Conservation (phyloP, 2,113 vertebrate species). For the Neomonachus schauinslandi region DNA sequence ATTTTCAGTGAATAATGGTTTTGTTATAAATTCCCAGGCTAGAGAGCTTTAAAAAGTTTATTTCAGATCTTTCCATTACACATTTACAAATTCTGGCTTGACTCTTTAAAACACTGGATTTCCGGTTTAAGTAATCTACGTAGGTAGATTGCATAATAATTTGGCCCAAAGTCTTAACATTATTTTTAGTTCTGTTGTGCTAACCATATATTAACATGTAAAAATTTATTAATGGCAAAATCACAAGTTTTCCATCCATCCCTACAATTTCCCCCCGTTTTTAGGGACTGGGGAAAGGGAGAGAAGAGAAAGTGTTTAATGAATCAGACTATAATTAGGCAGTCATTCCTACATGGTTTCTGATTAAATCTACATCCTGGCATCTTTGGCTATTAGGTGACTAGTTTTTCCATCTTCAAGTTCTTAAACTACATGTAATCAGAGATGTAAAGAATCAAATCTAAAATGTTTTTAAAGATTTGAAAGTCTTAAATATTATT, state of each 20-base stretch:
- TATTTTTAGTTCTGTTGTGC: constrained; percentile 83
- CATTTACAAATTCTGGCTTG: constrained; percentile 80
- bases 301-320: constrained; percentile 54
- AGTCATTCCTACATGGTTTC: constrained; percentile 43
- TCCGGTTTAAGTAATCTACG: constrained; percentile 79
- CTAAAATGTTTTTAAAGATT: constrained; percentile 39
- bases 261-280: constrained; percentile 56
- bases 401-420: constrained; percentile 21
- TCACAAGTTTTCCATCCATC: constrained; percentile 83
- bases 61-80: constrained; percentile 86
- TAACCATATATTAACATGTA: constrained; percentile 79
- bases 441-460: constrained; percentile 13
- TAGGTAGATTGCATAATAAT: constrained; percentile 77
- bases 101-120: constrained; percentile 81
- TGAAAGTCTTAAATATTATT: constrained; percentile 3
- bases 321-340: constrained; percentile 45
- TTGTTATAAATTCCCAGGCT: constrained; percentile 82
- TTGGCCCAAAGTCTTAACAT: constrained; percentile 81
- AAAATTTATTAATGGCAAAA: constrained; percentile 82
- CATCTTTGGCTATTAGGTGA: background rate
- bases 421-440: background rate
- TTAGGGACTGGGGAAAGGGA: constrained; percentile 53
- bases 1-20: constrained; percentile 73
- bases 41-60: constrained; percentile 79
- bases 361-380: background rate